Evolutionary conservation across 2,888 invertebrate genomes (phyloP).

Genomic region (Agrotis clavis): DNA sequence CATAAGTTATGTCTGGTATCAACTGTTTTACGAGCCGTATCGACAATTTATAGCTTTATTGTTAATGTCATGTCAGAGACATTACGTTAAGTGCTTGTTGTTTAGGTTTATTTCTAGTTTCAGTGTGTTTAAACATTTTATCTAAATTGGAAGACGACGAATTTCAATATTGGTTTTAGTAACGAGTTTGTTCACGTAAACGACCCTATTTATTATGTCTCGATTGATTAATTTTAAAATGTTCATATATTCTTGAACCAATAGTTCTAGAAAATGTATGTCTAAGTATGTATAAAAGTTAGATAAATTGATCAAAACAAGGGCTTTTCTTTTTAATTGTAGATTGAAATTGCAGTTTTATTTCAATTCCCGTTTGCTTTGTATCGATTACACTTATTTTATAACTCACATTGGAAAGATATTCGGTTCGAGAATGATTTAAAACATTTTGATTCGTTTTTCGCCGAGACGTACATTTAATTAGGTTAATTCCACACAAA

Average conservation of each 20-base stretch:
- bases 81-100: conserved; percentile 24
- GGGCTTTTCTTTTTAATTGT: neutral
- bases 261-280: neutral
- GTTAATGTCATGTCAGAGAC: conserved; percentile 45
- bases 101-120: conserved; percentile 18
- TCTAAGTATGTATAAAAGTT: neutral
- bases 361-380: no score
- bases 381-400: no score
- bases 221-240: neutral
- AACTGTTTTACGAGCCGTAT: conserved; percentile 60
- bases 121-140: conserved; percentile 12
- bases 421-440: neutral
- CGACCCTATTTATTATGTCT: neutral
- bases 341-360: neutral
- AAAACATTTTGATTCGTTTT: neutral
- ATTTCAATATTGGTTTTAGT: conserved; percentile 9
- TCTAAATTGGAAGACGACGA: conserved; percentile 10
- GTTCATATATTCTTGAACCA: neutral
- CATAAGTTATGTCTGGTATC: conserved; percentile 14
- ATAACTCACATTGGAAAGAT: neutral
- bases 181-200: neutral
- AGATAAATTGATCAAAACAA: neutral
- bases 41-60: conserved; percentile 48
- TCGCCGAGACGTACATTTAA: neutral
- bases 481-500: neutral